Base-by-base conservation (phyloP, 2,888 invertebrate species). In the Folsomia candida region DNA sequence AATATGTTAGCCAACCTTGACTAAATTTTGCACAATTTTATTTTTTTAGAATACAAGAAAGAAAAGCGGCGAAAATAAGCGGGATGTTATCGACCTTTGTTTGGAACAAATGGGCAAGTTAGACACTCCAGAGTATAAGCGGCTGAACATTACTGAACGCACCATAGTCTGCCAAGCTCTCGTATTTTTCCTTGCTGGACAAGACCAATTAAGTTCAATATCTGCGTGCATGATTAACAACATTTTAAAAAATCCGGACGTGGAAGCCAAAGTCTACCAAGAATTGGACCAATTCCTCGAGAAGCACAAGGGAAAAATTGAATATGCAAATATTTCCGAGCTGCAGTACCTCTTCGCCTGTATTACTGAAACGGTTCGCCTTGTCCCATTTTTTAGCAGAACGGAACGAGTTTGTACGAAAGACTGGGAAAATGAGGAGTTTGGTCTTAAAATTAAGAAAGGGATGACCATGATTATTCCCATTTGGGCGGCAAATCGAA, bases 381-480 rank as follows among this genome's bases (percentile, higher is more conserved):
- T 79, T 11, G 68, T 67, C 24, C 67, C 78, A 3, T 76, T 76
- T 20, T 76, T 79, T 28, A 68, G 70, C 11, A 67, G 78, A n/a
- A 54, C 70, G 11, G 78, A 78, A 57, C 69, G 79, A 27, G 61
- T 77, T 18, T 78, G 78, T 57, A 75, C 73, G 1, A 76, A 78
- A 59, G 75, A 78, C 27, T 72, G 76, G 74, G 61, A 64, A 24
- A 72, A 74, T 69, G 71, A 72, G 14, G 71, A 70, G 29, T 71
- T 61, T 22, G 28, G 54, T 11, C 37, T 77, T 47, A 26, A 59
- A 9, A 78, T 78, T 54, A 73, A 69, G 24, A 77, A 76, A 57
- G 79, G 79, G 11, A 70, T 58, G 25, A 47, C 29, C 0, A 71
- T 78, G 4, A 65, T 72, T 4, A 18, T 79, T 14, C 75, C 79